These are phyloP conservation scores for Drosophila lacertosa DNA, from an alignment of 1,140 invertebrate genomes.

Conservation along the genomic window DNA sequence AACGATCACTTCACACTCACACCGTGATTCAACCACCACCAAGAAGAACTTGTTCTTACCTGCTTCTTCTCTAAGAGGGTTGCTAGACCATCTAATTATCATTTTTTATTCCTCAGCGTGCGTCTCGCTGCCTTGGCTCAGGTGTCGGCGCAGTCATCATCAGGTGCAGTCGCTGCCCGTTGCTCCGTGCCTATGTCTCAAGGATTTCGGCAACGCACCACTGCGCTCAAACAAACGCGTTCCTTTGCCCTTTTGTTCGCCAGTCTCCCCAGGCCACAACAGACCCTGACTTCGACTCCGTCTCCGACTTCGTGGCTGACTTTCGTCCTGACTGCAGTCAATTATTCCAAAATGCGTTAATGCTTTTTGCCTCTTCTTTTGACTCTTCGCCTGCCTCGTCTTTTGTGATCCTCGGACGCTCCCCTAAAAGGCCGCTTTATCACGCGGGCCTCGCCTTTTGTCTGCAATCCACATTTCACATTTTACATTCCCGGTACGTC, in stretches of 20 bases:
- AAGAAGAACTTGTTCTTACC: conserved; percentile 7
- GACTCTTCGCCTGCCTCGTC: background rate
- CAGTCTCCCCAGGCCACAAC: background rate
- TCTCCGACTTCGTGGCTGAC: conserved; percentile 24
- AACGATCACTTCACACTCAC: conserved; percentile 75
- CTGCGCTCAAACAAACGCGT: conserved; percentile 53
- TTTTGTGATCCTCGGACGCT: conserved; percentile 58
- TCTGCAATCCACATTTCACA: conserved; percentile 26
- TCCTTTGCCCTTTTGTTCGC: background rate
- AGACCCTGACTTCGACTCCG: conserved; percentile 13
- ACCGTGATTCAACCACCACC: conserved; percentile 73
- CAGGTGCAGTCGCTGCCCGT: conserved; percentile 54
- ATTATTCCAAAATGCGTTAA: conserved; percentile 60
- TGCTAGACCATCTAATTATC: conserved; percentile 77
- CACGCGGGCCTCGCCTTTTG: conserved; percentile 22
- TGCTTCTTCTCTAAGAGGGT: conserved; percentile 49
- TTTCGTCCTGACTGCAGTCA: conserved; percentile 53
- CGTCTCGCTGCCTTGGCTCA: conserved; percentile 36
- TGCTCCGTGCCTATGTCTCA: too few species aligned
- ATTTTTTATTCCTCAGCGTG: conserved; percentile 50
- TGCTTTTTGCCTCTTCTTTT: conserved; percentile 46
- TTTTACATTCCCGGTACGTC: conserved; percentile 59
- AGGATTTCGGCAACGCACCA: conserved; percentile 72
- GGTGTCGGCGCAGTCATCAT: conserved; percentile 68
- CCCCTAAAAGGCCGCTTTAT: conserved; percentile 45